Base-by-base conservation (phyloP, 2,113 vertebrate genomes). In the Rhombomys opimus region DNA sequence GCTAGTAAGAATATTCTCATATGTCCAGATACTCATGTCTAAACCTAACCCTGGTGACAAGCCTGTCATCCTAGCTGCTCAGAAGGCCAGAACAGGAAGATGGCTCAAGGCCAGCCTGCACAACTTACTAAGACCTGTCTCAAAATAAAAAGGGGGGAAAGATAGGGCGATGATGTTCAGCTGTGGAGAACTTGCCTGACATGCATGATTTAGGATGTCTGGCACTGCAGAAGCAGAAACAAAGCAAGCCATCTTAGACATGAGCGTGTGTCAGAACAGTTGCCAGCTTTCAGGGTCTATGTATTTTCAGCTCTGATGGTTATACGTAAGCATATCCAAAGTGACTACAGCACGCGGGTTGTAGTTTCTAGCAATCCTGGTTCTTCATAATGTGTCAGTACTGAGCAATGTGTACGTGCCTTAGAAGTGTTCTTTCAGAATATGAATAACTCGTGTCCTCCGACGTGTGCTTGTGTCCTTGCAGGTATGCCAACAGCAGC, bases 401-500 rank as follows among this genome's bases (percentile, higher is more conserved):
- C 93, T 94, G 54, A 38, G 80, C 63, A 70, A 70, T 23, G 10
- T 87, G 5, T 87, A 27, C 13, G 20, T 59, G 2, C 80, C 52
- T 90, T 87, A 35, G 38, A 81, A 27, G 25, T 94, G 84, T 70
- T 52, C 12, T 6, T 94, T 81, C 73, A 88, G 52, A 87, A 22
- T 32, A 27, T 11, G 35, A 81, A 9, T 68, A 59, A 4, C 22
- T 8, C 38, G 12, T 25, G 14, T 93, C 65, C 86, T 95, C 93
- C 96, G 78, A 97, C 63, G 3, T 97, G 46, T 93, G 93, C 97
- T 80, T 91, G 59, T 98, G 95, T 95, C 96, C 96, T 97, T 96
- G 91, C 98, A 99, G 99, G 96, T 99, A 99, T 77, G 99, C 99
- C 98, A 99, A 99, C 98, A 99, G 99, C 98, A 99, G 99, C 98